Evolutionary conservation across 2,113 vertebrate genomes (phyloP), one percentile per base, ranked within the genome.

Genomic region (Cynoglossus semilaevis): DNA sequence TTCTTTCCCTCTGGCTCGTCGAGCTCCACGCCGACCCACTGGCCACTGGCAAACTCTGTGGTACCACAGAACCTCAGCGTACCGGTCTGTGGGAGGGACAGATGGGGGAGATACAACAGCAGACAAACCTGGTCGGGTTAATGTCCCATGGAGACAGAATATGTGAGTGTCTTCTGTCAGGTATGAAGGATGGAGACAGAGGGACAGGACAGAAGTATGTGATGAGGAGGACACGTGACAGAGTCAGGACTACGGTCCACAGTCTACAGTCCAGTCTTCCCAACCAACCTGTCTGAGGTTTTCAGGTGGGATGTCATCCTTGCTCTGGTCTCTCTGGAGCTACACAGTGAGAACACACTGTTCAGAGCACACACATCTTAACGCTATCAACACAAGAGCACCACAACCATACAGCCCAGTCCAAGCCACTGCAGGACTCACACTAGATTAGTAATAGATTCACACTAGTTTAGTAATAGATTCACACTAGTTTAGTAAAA

Each of bases 11-110:
- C 94, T 0, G 95, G 92, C 52, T 94, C 93, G 1, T 96, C 94
- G 41, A 97, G 92, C 86, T 97, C 94, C 81, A 97, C 92, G 1
- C 95, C 95, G 0, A 95, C 92, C 95, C 95, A 97, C 90, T 96
- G 94, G 13, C 94, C 95, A 1, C 94, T 96, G 75, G 95, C 94
- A 5, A 97, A 96, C 86, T 95, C 94, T 0, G 95, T 97, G 1
- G 95, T 94, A 11, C 95, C 94, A 3, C 94, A 95, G 62, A 96
- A 97, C 52, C 95, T 90, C 63, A 96, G 86, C 0, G 94, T 95
- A 16, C 94, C 95, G 0, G 76, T 81, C 95, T 96, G 79, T 9
- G n/a, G 22, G 29, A 66, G 4, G 63, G 52, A 14, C 15, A 43
- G 14, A 42, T 38, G 3, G 9, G 15, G 8, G 13, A 47, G 15